phyloP scores from a whole-genome alignment of 2,888 invertebrate species.

The Bimastos eiseni region DNA sequence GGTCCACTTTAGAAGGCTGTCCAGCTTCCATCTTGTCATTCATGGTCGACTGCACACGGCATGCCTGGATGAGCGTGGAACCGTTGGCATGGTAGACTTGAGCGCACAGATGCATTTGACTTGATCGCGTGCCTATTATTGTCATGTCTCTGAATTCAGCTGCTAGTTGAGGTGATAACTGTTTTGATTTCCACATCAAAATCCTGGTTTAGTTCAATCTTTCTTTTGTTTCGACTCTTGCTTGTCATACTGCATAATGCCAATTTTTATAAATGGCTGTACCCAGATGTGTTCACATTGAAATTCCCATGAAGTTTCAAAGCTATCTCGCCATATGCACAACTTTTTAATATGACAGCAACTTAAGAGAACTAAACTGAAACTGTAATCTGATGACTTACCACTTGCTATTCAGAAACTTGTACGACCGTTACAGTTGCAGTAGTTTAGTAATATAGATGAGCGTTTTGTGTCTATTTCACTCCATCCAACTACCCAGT shows the following conservation, averaged over 20 bases:
- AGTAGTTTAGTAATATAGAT: no score
- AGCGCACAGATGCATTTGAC: neutral
- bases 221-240: neutral
- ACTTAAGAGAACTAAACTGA: neutral
- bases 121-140: neutral
- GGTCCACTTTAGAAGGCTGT: neutral
- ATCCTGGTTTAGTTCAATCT: neutral
- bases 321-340: neutral
- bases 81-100: neutral
- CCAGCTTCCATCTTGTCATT: conserved; percentile 13
- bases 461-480: no score
- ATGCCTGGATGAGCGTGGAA: neutral
- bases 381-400: neutral
- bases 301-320: neutral
- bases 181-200: neutral
- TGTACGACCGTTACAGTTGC: neutral
- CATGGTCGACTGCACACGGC: neutral
- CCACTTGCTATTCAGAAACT: neutral
- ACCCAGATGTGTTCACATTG: neutral
- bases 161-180: neutral
- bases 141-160: neutral
- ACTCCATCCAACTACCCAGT: no score
- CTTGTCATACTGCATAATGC: neutral
- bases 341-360: neutral
- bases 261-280: neutral